Evolutionary conservation across 1,140 invertebrate species (phyloP), one percentile per base, ranked within the genome.

Genomic region (Papilio xuthus): DNA sequence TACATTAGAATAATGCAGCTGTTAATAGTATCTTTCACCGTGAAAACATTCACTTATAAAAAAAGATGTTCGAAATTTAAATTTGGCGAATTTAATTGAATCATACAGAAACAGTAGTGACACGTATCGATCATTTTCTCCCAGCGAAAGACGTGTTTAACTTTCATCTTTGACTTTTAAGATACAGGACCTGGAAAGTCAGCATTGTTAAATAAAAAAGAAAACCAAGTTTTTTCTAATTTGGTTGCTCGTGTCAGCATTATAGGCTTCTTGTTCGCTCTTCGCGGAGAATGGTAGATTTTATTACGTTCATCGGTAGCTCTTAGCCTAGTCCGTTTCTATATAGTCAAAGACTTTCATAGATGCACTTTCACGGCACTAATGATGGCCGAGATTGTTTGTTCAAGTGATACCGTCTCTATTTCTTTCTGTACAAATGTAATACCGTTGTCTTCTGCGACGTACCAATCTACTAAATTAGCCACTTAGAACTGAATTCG

Each of bases 81-180:
- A 73, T 73, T 73, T 44, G 37, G 2, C 71, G 79, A 42, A 80
- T 67, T 78, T 82, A 81, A 85, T 84, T 81, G 80, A 80, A 79
- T 79, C 70, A 85, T 69, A 83, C 60, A 83, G 82, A 80, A 83
- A 80, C 82, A 84, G 81, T 84, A 81, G 80, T 77, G 23, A 42
- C 41, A 78, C 78, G 79, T 80, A 86, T 87, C 82, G 78, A 87
- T 87, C 83, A 85, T 84, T 87, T 86, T 87, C 82, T 80, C 81
- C 80, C 37, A 67, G 80, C 50, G 67, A 12, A 60, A 79, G 77
- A 75, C 77, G 82, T 56, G 63, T 78, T 76, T 81, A 78, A 84
- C 85, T 85, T 86, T 53, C 50, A 53, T 53, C 50, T 53, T 53
- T 53, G 50, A 53, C n/a, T 53, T 9, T 53, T 20, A 20, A 53